A percentile compares a stretch with the other conserved stretches of the same genome.
Evolutionary conservation across 1,140 invertebrate genomes (phyloP).

Genomic region (Drosophila rhopaloa): DNA sequence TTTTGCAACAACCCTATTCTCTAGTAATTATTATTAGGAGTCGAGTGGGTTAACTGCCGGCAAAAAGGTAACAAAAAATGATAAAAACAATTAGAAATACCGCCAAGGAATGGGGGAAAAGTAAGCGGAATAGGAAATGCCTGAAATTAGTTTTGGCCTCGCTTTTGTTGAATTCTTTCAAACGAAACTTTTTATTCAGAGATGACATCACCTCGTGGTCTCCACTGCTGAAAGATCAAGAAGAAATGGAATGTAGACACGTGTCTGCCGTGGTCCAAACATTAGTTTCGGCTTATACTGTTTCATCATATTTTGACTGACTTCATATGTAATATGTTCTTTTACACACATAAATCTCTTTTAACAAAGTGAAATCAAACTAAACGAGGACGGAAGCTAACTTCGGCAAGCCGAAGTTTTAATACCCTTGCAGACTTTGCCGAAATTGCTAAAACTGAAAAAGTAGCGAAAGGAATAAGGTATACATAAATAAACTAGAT

Average conservation of each 20-base stretch:
- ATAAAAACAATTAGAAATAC: constrained; percentile 41
- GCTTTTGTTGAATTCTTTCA: constrained; percentile 24
- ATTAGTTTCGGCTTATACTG: neutral
- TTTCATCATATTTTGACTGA: neutral
- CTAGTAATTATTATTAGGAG: constrained; percentile 42
- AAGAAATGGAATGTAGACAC: constrained; percentile 12
- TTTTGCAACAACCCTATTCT: constrained; percentile 31
- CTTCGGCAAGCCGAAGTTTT: too few species aligned
- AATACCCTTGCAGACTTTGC: too few species aligned
- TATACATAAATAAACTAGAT: too few species aligned
- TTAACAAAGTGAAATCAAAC: neutral
- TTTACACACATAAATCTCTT: neutral
- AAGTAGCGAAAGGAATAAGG: too few species aligned
- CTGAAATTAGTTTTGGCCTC: constrained; percentile 30
- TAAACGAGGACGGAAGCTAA: too few species aligned
- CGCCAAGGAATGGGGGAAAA: constrained; percentile 14
- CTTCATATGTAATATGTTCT: neutral
- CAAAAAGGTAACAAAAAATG: constrained; percentile 18
- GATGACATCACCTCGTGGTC: constrained; percentile 30
- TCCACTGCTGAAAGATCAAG: constrained; percentile 14
- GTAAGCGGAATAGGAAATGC: constrained; percentile 23
- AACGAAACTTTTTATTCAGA: constrained; percentile 15
- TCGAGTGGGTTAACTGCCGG: constrained; percentile 39
- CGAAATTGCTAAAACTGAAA: too few species aligned
- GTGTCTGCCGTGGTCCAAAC: constrained; percentile 14